Evolutionary conservation across 1,140 invertebrate species (phyloP).

Genomic region (Delia radicum): DNA sequence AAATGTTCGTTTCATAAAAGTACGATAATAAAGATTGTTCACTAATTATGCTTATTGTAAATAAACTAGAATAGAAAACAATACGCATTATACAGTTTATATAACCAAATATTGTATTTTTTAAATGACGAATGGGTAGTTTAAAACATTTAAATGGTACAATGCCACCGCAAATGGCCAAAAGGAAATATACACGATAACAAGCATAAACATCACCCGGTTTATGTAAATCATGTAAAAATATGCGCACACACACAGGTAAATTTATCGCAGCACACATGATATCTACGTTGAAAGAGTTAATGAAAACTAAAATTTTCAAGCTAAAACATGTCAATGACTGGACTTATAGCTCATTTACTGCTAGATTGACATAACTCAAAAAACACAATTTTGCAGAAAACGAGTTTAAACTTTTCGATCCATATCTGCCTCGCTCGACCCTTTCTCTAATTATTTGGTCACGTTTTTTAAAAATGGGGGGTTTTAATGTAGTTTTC

Average conservation of each 20-base stretch:
- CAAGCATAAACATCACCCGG: not conserved
- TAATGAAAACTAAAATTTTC: not conserved
- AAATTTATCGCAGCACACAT: not conserved
- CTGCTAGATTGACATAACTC: not conserved
- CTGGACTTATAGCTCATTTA: too few species aligned
- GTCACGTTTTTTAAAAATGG: too few species aligned
- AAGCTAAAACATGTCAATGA: too few species aligned
- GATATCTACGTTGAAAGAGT: not conserved
- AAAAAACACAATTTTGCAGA: not conserved
- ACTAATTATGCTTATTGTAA: not conserved
- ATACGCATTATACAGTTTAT: not conserved
- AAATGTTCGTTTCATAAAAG: not conserved
- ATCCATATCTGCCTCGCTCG: too few species aligned
- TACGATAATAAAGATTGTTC: not conserved
- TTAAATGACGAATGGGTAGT: not conserved
- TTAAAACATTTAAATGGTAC: not conserved
- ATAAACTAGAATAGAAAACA: not conserved
- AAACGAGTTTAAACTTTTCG: not conserved
- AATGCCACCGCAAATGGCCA: not conserved
- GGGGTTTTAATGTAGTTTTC: too few species aligned
- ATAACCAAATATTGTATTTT: not conserved
- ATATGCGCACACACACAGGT: not conserved
- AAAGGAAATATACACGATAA: conserved; percentile 27
- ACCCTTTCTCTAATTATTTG: too few species aligned
- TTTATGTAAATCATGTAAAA: not conserved